Conservation (phyloP, 2,797 vertebrate genomes). For the Enteromius fasciolatus region DNA sequence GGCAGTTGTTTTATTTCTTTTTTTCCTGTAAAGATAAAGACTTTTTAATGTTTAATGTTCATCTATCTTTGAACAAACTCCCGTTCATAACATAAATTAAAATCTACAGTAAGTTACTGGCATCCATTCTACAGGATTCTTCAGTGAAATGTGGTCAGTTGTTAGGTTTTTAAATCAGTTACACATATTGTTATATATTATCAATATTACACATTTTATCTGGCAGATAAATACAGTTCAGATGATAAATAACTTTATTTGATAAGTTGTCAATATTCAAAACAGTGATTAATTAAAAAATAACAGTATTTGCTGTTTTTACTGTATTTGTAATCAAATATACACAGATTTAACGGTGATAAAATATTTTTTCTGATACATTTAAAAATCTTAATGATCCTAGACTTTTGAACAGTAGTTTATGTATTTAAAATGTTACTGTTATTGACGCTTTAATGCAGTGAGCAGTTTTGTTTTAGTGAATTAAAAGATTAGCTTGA, state of each 20-base stretch:
- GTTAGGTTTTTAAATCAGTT: not conserved
- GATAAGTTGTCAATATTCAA: not conserved
- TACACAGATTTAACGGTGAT: not conserved
- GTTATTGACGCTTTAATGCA: not conserved
- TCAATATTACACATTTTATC: not conserved
- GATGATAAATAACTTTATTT: not conserved
- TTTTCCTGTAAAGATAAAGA: too few species aligned
- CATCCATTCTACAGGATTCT: too few species aligned
- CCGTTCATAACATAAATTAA: too few species aligned
- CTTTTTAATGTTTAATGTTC: too few species aligned
- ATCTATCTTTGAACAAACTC: too few species aligned
- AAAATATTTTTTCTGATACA: not conserved
- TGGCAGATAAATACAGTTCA: not conserved
- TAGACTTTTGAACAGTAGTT: not conserved
- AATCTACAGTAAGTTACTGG: too few species aligned
- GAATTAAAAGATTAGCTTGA: not conserved
- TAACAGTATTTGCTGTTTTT: not conserved
- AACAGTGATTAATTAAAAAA: not conserved
- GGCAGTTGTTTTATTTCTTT: too few species aligned
- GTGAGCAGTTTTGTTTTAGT: not conserved
- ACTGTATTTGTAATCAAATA: not conserved
- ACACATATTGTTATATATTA: not conserved
- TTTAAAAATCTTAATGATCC: not conserved
- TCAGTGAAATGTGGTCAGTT: not conserved
- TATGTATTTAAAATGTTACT: not conserved